phyloP scores from a whole-genome alignment of 1,140 invertebrate genomes.

The Leptoteleia sp. region DNA sequence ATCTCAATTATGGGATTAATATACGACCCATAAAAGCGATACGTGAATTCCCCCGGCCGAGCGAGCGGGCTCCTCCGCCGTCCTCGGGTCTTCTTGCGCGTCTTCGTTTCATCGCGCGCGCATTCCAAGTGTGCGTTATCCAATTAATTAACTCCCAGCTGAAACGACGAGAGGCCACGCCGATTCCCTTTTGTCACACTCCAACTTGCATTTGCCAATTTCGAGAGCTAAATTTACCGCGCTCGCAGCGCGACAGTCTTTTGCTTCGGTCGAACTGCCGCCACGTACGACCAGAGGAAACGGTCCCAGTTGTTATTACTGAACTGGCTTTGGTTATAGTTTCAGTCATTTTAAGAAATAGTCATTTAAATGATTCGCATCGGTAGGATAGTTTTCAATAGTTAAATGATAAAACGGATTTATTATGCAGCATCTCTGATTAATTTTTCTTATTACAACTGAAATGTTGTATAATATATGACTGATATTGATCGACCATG shows the following conservation, averaged over 20 bases:
- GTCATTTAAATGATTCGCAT: no score
- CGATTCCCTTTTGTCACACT: slow-evolving; percentile 58
- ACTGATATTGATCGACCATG: no score
- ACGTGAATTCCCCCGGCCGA: slow-evolving; percentile 50
- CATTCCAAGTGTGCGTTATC: slow-evolving; percentile 70
- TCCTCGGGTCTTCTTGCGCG: slow-evolving; percentile 48
- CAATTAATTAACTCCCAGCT: slow-evolving; percentile 71
- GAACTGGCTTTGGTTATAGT: no score
- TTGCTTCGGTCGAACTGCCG: no score
- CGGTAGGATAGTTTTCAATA: no score
- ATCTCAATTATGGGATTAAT: slow-evolving; percentile 76
- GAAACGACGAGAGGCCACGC: slow-evolving; percentile 29
- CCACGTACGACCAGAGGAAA: no score
- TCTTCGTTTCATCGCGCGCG: slow-evolving; percentile 61
- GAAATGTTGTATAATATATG: no score
- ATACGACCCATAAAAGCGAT: slow-evolving; percentile 74
- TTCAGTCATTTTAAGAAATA: no score
- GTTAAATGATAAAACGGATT: no score
- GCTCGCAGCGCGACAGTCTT: not conserved
- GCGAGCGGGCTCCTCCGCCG: slow-evolving; percentile 8
- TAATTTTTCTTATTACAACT: no score
- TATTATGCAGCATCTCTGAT: no score
- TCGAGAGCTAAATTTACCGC: slow-evolving; percentile 36
- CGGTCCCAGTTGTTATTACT: no score
- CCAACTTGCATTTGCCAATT: slow-evolving; percentile 43